Conservation (phyloP, 2,113 vertebrate genomes). For the Sinocyclocheilus anophthalmus region DNA sequence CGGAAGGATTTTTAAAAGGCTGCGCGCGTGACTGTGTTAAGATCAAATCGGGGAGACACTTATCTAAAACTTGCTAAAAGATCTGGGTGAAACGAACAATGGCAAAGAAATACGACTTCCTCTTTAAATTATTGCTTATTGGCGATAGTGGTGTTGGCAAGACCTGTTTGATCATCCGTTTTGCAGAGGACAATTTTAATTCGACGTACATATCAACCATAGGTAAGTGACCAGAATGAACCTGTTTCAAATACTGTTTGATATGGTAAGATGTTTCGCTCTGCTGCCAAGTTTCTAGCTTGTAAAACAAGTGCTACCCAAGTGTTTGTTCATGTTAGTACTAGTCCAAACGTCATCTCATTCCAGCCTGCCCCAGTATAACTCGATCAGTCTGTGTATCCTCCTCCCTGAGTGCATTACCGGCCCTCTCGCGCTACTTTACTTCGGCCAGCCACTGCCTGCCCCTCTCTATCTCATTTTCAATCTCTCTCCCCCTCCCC, state of each 20-base stretch:
- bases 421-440: background rate
- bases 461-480: slow-evolving; percentile 63
- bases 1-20: background rate
- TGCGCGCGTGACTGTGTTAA: background rate
- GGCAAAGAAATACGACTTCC: slow-evolving; percentile 94
- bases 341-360: slow-evolving; percentile 61
- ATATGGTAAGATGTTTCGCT: background rate
- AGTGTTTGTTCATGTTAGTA: slow-evolving; percentile 66
- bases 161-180: slow-evolving; percentile 92
- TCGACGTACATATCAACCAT: slow-evolving; percentile 95
- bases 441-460: slow-evolving; percentile 27
- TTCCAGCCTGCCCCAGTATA: too few species aligned
- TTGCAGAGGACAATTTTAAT: slow-evolving; percentile 93
- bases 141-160: slow-evolving; percentile 95
- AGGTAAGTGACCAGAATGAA: slow-evolving; percentile 74
- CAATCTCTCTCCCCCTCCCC: slow-evolving; percentile 58
- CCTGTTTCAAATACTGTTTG: background rate
- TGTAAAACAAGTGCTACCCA: slow-evolving; percentile 40
- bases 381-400: background rate
- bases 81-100: slow-evolving; percentile 60
- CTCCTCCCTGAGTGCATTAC: slow-evolving; percentile 33
- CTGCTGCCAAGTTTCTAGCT: slow-evolving; percentile 16
- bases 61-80: slow-evolving; percentile 23
- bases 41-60: background rate
- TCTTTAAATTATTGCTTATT: slow-evolving; percentile 90